Evolutionary conservation across 2,113 vertebrate genomes (phyloP).

Genomic region (Turdus rufiventris): DNA sequence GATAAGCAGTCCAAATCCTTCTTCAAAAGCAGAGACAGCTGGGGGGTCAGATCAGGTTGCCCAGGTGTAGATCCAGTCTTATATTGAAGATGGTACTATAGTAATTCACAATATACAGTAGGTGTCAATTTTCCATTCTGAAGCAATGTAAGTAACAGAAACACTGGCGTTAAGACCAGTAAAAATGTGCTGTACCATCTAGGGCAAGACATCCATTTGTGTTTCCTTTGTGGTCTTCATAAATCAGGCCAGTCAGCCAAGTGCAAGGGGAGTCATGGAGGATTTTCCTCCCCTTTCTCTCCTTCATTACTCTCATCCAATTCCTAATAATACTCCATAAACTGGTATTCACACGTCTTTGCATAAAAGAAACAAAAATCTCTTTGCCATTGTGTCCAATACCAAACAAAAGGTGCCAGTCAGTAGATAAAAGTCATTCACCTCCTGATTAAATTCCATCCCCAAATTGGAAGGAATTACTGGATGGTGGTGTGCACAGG

Average conservation of each 20-base stretch:
- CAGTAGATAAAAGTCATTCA: not conserved
- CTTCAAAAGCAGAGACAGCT: not conserved
- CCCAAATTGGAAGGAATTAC: not conserved
- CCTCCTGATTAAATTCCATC: not conserved
- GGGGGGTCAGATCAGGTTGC: not conserved
- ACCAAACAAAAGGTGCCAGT: not conserved
- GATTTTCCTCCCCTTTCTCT: not conserved
- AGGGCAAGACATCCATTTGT: not conserved
- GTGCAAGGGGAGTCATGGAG: not conserved
- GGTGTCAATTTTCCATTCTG: not conserved
- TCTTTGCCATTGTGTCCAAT: not conserved
- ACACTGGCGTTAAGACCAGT: not conserved
- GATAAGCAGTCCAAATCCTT: not conserved
- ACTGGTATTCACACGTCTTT: not conserved
- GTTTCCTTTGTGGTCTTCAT: not conserved
- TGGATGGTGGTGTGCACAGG: not conserved
- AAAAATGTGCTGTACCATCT: not conserved
- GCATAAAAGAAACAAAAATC: not conserved
- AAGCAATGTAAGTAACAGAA: not conserved
- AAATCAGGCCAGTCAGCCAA: not conserved
- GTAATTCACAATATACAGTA: not conserved
- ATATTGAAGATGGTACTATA: not conserved
- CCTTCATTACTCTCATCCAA: not conserved
- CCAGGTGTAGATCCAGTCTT: not conserved
- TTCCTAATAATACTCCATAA: not conserved